phyloP scores from a whole-genome alignment of 2,797 vertebrate species.

The Acomys russatus region DNA sequence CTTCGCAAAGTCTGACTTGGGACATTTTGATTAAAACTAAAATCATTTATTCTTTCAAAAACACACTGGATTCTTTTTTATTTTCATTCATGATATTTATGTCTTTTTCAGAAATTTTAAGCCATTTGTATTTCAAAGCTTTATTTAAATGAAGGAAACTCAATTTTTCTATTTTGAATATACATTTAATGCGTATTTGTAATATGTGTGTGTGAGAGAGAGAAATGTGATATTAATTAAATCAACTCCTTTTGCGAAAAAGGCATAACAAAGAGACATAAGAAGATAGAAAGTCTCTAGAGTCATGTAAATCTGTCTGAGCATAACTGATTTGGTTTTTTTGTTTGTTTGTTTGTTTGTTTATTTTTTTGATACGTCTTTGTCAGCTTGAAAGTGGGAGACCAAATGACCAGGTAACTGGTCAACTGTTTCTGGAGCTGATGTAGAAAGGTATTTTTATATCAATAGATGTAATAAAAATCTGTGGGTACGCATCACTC shows the following conservation, averaged over 20 bases:
- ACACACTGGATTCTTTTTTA: neutral
- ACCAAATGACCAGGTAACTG: neutral
- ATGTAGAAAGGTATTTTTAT: neutral
- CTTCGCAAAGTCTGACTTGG: conserved; percentile 65
- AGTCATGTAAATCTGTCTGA: neutral
- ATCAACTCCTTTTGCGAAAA: neutral
- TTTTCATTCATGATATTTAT: neutral
- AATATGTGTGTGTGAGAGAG: neutral
- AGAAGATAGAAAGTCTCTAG: neutral
- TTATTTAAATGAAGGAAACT: neutral
- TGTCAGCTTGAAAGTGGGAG: neutral
- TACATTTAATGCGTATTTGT: neutral
- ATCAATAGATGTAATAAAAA: neutral
- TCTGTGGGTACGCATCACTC: too few relatives aligned
- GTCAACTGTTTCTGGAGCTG: neutral
- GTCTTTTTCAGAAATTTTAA: neutral
- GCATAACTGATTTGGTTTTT: neutral
- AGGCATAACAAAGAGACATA: neutral
- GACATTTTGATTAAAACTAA: conserved; percentile 18
- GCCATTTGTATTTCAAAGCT: neutral
- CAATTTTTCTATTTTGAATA: neutral
- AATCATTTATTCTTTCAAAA: neutral
- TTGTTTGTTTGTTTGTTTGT: too few relatives aligned
- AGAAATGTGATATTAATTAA: neutral
- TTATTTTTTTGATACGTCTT: neutral